phyloP scores from a whole-genome alignment of 2,888 invertebrate genomes.

The Theretra japonica region DNA sequence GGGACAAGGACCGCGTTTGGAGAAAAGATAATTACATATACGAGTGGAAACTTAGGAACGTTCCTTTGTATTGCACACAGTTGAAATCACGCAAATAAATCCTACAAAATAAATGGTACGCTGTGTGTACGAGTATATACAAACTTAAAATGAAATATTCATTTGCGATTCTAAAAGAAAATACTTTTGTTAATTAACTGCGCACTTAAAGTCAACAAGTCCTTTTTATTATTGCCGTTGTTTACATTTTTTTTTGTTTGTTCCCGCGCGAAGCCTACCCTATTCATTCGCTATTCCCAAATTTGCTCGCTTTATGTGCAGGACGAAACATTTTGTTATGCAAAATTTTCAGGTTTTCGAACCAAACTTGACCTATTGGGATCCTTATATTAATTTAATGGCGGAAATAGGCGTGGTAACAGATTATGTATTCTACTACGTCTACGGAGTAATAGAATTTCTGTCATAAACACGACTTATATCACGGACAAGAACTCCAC shows the following conservation, averaged over 20 bases:
- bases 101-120: not conserved
- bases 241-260: not conserved
- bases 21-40: conserved; percentile 16
- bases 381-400: not conserved
- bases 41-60: not conserved
- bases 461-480: not conserved
- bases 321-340: too few species aligned
- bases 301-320: too few species aligned
- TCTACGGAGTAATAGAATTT: not conserved
- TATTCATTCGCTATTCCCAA: too few species aligned
- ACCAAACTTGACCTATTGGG: too few species aligned
- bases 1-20: conserved; percentile 13
- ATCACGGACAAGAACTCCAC: not conserved
- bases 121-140: not conserved
- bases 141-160: not conserved
- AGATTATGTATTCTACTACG: not conserved
- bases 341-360: too few species aligned
- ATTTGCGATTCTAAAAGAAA: not conserved
- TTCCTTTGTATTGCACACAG: not conserved
- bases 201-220: not conserved
- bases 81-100: not conserved
- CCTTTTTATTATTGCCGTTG: not conserved
- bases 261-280: too few species aligned
- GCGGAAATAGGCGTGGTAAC: not conserved
- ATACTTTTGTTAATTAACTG: not conserved